Conservation (phyloP, 2,113 vertebrate genomes). For the Oenanthe melanoleuca region DNA sequence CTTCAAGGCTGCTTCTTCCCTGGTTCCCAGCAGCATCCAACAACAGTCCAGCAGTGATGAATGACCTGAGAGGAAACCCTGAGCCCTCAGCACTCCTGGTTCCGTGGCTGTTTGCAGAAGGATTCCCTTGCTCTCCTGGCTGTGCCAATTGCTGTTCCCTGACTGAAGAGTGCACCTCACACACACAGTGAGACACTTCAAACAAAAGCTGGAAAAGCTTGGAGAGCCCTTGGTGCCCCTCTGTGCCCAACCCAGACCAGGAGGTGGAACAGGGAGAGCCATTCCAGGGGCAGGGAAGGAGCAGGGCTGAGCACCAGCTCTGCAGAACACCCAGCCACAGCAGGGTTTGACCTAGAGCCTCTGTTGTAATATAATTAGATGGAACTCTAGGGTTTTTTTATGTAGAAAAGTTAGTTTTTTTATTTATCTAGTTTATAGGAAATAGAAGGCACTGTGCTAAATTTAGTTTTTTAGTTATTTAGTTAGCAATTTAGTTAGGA, state of each 20-base stretch:
- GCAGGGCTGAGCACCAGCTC: neutral
- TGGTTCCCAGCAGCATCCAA: no score
- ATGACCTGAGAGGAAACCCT: no score
- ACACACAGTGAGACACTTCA: neutral
- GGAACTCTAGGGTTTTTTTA: no score
- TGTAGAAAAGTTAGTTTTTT: no score
- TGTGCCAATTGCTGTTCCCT: neutral
- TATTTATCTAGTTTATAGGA: no score
- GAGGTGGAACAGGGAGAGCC: no score
- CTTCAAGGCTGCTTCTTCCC: no score
- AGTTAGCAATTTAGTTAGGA: no score
- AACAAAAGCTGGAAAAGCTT: neutral
- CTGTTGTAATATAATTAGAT: no score
- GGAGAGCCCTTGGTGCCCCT: neutral
- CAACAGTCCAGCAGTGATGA: neutral
- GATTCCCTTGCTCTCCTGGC: neutral
- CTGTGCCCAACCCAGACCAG: neutral
- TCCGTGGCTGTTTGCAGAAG: neutral
- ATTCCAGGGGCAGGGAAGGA: no score
- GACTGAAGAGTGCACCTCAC: neutral
- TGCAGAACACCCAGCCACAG: neutral
- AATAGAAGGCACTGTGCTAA: no score
- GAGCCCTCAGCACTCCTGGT: neutral
- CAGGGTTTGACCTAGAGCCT: neutral
- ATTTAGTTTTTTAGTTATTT: no score